Evolutionary conservation across 92 coral and sea anemone genomes (phyloP).

Genomic region (Phymanthus crucifer): DNA sequence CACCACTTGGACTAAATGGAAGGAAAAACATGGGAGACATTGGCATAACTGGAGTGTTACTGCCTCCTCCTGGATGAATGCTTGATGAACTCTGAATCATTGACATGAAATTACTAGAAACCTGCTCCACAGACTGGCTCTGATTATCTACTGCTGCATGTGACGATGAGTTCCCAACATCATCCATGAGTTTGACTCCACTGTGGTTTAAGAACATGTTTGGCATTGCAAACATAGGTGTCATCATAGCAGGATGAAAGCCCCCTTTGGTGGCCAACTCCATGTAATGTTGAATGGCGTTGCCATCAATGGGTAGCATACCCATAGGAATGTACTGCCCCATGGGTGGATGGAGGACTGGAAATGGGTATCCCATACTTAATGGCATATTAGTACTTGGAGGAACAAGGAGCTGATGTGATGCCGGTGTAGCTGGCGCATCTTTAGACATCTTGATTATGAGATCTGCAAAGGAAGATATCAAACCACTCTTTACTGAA

Average conservation of each 20-base stretch:
- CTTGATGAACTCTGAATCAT: neutral
- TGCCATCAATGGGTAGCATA: constrained; percentile 44
- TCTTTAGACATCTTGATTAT: constrained; percentile 17
- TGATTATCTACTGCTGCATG: neutral
- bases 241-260: neutral
- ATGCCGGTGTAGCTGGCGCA: neutral
- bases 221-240: constrained; percentile 1
- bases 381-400: constrained; percentile 20
- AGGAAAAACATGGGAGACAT: constrained; percentile 30
- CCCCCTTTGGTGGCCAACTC: constrained; percentile 8
- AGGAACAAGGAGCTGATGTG: neutral
- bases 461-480: neutral
- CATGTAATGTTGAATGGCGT: constrained; percentile 31
- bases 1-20: constrained; percentile 37
- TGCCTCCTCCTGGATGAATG: neutral
- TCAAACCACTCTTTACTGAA: neutral
- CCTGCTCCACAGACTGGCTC: neutral
- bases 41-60: neutral
- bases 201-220: neutral
- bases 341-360: constrained; percentile 55
- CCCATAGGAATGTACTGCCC: constrained; percentile 52
- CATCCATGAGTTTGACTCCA: neutral
- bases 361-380: constrained; percentile 56
- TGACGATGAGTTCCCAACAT: neutral
- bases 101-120: neutral